Conservation (phyloP, 2,113 vertebrate species). For the Peromyscus leucopus region DNA sequence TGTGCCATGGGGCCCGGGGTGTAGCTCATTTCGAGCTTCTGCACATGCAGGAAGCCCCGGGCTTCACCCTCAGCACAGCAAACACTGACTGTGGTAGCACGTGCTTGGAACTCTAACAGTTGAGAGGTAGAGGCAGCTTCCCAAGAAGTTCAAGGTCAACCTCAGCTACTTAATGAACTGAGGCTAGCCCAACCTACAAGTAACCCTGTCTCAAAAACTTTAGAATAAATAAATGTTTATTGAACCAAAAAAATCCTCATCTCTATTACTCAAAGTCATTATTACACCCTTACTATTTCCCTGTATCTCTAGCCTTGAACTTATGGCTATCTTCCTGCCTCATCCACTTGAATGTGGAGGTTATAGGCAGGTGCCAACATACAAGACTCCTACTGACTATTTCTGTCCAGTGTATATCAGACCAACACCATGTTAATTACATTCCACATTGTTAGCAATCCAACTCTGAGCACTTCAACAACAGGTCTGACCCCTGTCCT, state of each 20-base stretch:
- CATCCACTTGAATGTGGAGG: neutral
- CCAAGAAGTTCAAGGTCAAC: neutral
- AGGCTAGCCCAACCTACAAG: neutral
- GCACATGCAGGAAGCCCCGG: neutral
- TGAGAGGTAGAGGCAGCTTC: neutral
- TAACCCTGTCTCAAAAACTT: neutral
- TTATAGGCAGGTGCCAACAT: neutral
- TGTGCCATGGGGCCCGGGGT: neutral
- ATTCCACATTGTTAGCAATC: neutral
- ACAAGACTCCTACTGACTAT: neutral
- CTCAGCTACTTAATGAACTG: neutral
- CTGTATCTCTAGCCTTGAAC: neutral
- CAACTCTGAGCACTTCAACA: neutral
- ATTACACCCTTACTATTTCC: neutral
- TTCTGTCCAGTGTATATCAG: too few relatives aligned
- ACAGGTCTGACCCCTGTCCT: neutral
- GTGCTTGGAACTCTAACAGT: neutral
- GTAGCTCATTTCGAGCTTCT: neutral
- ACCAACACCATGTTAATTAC: neutral
- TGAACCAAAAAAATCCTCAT: neutral
- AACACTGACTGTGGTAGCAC: neutral
- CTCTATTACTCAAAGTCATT: conserved; percentile 15
- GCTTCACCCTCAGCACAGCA: neutral
- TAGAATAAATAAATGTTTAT: neutral
- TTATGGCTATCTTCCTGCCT: neutral